Conservation (phyloP, 2,888 invertebrate genomes). For the Nemotelus pantherinus region DNA sequence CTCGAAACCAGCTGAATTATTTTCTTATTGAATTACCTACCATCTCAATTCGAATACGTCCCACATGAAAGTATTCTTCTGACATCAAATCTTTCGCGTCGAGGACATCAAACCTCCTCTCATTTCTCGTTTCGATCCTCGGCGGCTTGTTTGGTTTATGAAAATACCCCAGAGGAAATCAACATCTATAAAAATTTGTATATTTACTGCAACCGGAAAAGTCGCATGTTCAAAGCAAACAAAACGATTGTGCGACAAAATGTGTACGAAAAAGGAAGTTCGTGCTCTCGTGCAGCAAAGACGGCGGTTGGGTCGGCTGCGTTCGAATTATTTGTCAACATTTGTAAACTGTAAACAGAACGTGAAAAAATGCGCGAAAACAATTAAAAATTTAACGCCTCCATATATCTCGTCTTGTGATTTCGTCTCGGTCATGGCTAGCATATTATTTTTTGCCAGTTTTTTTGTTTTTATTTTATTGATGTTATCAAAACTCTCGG, state of each 20-base stretch:
- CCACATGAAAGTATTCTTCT: too few species aligned
- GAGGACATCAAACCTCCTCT: too few species aligned
- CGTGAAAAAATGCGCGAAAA: slow-evolving; percentile 25
- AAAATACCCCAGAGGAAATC: slow-evolving; percentile 1
- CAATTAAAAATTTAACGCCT: slow-evolving; percentile 29
- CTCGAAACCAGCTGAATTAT: too few species aligned
- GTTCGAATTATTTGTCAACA: slow-evolving; percentile 19
- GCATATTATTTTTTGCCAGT: background rate
- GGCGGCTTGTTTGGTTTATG: background rate
- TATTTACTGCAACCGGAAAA: slow-evolving; percentile 48
- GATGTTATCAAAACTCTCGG: background rate
- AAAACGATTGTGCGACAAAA: slow-evolving; percentile 41
- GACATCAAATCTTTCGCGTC: too few species aligned
- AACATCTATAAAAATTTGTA: background rate
- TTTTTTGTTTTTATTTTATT: background rate
- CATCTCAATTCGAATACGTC: too few species aligned
- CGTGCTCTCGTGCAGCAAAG: slow-evolving; percentile 44
- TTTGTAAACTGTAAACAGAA: slow-evolving; percentile 17
- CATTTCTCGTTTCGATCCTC: too few species aligned
- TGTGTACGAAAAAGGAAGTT: slow-evolving; percentile 55
- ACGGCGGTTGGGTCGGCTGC: slow-evolving; percentile 39
- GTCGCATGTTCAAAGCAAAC: slow-evolving; percentile 50
- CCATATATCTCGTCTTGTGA: background rate
- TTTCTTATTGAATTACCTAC: too few species aligned
- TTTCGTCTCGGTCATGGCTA: background rate